A percentile compares a stretch with the other conserved stretches of the same genome.
Evolutionary conservation across 1,140 invertebrate genomes (phyloP).

Genomic region (Drosophila pectinifera): DNA sequence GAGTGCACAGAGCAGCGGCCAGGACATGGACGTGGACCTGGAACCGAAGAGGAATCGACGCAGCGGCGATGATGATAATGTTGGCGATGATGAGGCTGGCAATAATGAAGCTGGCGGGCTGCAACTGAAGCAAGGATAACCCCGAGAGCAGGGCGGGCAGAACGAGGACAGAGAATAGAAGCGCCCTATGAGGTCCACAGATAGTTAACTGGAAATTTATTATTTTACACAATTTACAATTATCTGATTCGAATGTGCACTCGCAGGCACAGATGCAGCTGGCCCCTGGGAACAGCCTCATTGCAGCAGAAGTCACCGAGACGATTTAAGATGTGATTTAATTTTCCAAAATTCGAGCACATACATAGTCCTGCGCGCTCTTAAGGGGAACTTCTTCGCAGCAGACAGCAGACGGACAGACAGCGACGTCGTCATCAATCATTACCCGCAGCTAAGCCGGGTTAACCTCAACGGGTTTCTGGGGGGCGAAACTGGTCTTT

Average conservation of each 20-base stretch:
- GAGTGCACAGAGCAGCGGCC: conserved; percentile 34
- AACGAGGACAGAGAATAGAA: conserved; percentile 55
- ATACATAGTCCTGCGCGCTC: neutral
- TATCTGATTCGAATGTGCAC: conserved; percentile 82
- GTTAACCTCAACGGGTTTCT: conserved; percentile 29
- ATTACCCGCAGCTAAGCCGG: conserved; percentile 24
- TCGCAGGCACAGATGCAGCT: conserved; percentile 45
- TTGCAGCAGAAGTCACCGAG: conserved; percentile 57
- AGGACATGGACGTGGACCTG: conserved; percentile 40
- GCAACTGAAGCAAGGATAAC: conserved; percentile 24
- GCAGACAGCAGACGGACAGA: conserved; percentile 3
- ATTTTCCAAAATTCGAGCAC: conserved; percentile 51
- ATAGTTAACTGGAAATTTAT: conserved; percentile 84
- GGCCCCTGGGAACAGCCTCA: conserved; percentile 32
- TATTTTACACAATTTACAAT: conserved; percentile 84
- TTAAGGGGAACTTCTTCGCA: conserved; percentile 21
- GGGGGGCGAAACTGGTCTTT: neutral
- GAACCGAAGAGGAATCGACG: conserved; percentile 27
- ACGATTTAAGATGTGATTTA: conserved; percentile 77
- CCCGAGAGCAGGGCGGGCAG: neutral
- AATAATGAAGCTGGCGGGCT: conserved; percentile 28
- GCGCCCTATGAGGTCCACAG: conserved; percentile 73
- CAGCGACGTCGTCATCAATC: conserved; percentile 36
- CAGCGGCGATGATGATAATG: conserved; percentile 17
- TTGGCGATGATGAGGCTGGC: conserved; percentile 11